These are phyloP conservation scores for Rhinatrema bivittatum DNA, from an alignment of 2,797 vertebrate genomes.

Conservation along the genomic window DNA sequence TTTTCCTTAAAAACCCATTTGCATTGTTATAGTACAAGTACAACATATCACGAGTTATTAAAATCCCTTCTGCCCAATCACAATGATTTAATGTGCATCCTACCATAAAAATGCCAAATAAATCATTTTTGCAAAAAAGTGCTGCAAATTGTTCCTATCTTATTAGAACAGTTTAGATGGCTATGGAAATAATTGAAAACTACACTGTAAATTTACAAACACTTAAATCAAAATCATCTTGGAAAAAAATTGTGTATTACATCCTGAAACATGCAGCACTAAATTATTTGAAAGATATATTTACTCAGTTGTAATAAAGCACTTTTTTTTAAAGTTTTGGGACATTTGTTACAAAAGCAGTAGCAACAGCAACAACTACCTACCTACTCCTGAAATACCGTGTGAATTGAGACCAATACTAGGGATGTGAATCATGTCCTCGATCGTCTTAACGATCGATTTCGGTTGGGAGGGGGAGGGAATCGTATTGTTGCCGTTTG, in stretches of 20 bases:
- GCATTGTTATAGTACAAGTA: neutral
- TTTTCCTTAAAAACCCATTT: slow-evolving; percentile 25
- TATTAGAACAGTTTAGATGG: slow-evolving; percentile 3
- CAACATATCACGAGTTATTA: slow-evolving; percentile 9
- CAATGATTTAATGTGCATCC: slow-evolving; percentile 22
- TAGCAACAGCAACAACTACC: too few species aligned
- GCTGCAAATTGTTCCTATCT: neutral
- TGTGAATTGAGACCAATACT: too few species aligned
- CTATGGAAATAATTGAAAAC: slow-evolving; percentile 16
- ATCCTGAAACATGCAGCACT: neutral
- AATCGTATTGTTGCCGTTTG: too few species aligned
- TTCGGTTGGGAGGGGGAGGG: too few species aligned
- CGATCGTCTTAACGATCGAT: too few species aligned
- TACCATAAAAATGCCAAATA: slow-evolving; percentile 13
- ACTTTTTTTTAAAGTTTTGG: too few species aligned
- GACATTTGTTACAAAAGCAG: too few species aligned
- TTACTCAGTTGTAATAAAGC: neutral
- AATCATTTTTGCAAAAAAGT: slow-evolving; percentile 4
- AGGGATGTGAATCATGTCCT: too few species aligned
- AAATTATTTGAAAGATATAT: rapidly evolving
- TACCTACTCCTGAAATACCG: too few species aligned
- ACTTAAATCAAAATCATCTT: slow-evolving; percentile 13
- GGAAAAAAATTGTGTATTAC: neutral
- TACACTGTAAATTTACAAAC: slow-evolving; percentile 4
- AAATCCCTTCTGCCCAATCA: slow-evolving; percentile 14